Percentiles rank a stretch among this genome's conserved stretches.
Evolutionary conservation across 2,797 vertebrate genomes (phyloP).

Genomic region (Buphagus erythrorhynchus): DNA sequence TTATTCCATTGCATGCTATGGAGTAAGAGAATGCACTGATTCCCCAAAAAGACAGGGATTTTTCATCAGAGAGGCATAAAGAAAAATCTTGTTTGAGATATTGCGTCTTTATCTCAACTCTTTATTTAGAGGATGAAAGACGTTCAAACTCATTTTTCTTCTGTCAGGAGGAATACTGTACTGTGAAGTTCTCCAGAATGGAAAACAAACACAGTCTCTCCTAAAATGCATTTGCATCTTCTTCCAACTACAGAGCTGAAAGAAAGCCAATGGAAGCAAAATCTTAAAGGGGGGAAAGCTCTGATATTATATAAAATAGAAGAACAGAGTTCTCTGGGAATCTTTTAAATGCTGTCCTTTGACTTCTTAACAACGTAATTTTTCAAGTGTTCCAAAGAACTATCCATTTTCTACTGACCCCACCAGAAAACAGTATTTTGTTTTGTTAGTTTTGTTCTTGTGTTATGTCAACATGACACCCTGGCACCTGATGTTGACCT

Average conservation of each 20-base stretch:
- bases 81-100: neutral
- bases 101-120: neutral
- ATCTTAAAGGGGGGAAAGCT: neutral
- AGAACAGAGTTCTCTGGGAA: neutral
- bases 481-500: neutral
- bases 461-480: neutral
- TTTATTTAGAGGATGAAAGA: neutral
- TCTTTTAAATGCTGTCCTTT: neutral
- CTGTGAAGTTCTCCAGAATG: neutral
- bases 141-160: neutral
- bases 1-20: neutral
- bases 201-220: neutral
- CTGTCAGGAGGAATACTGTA: neutral
- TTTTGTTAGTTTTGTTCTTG: slow-evolving; percentile 9
- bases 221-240: neutral
- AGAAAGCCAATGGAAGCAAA: neutral
- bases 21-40: neutral
- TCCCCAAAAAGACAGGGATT: neutral
- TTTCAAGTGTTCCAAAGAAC: slow-evolving; percentile 4
- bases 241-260: neutral
- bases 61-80: neutral
- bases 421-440: slow-evolving; percentile 2
- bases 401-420: neutral
- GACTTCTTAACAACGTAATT: neutral
- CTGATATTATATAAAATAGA: neutral